Evolutionary conservation across 2,888 invertebrate species (phyloP), one percentile per base, ranked within the genome.

Genomic region (Chloroclystis v-ata): DNA sequence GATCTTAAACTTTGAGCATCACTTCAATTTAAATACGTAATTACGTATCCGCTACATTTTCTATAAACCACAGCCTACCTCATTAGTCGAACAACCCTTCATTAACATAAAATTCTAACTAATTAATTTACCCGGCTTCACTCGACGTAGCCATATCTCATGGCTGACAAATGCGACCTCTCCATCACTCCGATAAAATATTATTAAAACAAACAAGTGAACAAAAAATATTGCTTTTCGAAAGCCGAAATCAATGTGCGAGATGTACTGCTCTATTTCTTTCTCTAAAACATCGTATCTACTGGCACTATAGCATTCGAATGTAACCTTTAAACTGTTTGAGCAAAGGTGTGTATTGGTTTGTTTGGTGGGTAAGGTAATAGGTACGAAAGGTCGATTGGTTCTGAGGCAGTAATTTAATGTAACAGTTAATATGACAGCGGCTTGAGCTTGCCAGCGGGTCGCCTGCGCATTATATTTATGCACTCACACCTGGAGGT

Each of bases 361-460:
- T 48, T 69, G 66, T n/a, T 5, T n/a, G 9, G 10, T 1, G 1
- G 37, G 43, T 47, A 52, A 67, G 75, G 71, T 75, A 78, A 77
- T 83, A 81, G 75, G 79, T 73, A 69, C 61, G 72, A 74, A 70
- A 74, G 72, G 69, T 78, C 70, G 78, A 76, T 76, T 75, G 68
- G 76, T 79, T 83, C 70, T 62, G 77, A 71, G 77, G 78, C 73
- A 74, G 85, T 87, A 87, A 87, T 87, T 87, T 87, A 87, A 87
- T 83, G 86, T 86, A 83, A 85, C 85, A 87, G 86, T 85, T 87
- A 86, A 86, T 87, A 85, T 86, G 87, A 87, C 87, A 87, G 87
- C 83, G 65, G 81, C 83, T 78, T 82, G 86, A 82, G 82, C 76
- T 65, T 76, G 80, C 83, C 86, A 86, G 86, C 86, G 85, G 86